Base-by-base conservation (phyloP, 2,888 invertebrate species). In the Furcula furcula region DNA sequence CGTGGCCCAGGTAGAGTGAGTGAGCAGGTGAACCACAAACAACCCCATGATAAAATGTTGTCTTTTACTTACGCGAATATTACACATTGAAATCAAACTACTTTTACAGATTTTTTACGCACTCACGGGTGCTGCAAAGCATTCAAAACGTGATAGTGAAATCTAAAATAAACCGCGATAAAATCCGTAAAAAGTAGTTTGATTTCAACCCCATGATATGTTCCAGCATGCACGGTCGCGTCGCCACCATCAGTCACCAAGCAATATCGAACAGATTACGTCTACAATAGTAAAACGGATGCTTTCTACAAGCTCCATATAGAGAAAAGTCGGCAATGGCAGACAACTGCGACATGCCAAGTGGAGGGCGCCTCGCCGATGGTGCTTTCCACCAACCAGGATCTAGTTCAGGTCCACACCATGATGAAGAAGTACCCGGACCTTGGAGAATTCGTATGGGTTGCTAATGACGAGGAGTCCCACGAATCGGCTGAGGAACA, bases 281-380 rank as follows among this genome's bases (percentile, higher is more conserved):
- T 43, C 1, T 84, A 80, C 48, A 76, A 75, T 30, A 26, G 22
- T 1, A 59, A 55, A 19, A 64, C 75, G 0, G 62, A 77, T 34
- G 70, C 80, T 0, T 84, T 75, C 51, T 83, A 83, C 55, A 84
- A 84, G 39, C 50, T 84, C 0, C 83, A 84, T 36, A 60, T 65
- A 0, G 79, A 78, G 25, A 16, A 28, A 0, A 38, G 25, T 0
- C 9, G 12, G 0, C 18, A 13, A 0, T 11, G 7, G 10, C 7
- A 10, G 0, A 56, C 64, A 0, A 12, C 25, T 0, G 6, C 1
- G 0, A 18, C 55, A 0, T 82, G 82, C 35, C 13, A 25, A 0
- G n/a, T 37, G 0, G 80, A 82, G 41, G 79, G 80, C 0, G 70
- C 72, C 0, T 13, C 42, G 3, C 52, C 77, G 3, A 67, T 82